Evolutionary conservation across 2,113 vertebrate genomes (phyloP).

Genomic region (Pseudopipra pipra): DNA sequence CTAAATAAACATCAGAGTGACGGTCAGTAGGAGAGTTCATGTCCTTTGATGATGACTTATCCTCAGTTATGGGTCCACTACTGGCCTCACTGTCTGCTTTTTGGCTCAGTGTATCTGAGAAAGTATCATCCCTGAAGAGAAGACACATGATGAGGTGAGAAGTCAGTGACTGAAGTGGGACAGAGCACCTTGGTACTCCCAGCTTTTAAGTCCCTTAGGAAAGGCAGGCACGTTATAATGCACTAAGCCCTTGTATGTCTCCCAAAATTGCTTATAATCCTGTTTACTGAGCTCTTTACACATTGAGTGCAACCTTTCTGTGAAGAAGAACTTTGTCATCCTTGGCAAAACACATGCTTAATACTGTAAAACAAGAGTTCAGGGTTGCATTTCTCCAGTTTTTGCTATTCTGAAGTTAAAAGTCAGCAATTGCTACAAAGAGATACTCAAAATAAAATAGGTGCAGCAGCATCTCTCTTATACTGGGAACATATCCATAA

Average conservation of each 20-base stretch:
- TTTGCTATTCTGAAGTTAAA: background rate
- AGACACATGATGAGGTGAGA: background rate
- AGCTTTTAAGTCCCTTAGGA: background rate
- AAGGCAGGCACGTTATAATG: background rate
- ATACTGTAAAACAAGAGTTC: background rate
- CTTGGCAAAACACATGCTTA: background rate
- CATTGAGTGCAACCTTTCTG: background rate
- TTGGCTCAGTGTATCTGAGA: conserved; percentile 96
- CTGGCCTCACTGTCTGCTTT: conserved; percentile 97
- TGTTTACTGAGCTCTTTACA: background rate
- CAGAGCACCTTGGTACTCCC: background rate
- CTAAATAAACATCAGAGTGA: conserved; percentile 84
- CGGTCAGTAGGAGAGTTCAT: conserved; percentile 88
- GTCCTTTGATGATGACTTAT: conserved; percentile 92
- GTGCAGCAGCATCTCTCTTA: background rate
- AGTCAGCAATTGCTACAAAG: background rate
- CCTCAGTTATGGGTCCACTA: conserved; percentile 91
- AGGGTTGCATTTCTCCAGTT: background rate
- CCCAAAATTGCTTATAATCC: background rate
- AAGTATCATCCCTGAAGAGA: conserved; percentile 89
- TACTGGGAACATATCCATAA: background rate
- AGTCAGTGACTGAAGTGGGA: background rate
- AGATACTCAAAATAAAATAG: background rate
- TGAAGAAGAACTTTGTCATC: background rate
- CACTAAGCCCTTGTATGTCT: background rate